Base-by-base conservation (phyloP, 2,888 invertebrate species). In the Parnassius glacialis region DNA sequence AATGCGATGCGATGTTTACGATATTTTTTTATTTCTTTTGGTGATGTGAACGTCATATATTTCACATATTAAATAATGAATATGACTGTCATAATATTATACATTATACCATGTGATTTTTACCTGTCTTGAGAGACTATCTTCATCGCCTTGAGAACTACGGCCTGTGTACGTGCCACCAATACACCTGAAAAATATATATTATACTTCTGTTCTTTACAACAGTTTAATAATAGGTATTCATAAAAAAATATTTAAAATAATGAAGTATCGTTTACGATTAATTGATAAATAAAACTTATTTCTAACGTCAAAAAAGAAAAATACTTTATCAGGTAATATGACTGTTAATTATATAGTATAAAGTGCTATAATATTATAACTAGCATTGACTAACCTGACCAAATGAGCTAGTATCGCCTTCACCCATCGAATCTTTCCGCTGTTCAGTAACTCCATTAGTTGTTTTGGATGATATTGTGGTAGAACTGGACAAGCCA, bases 381-480 rank as follows among this genome's bases (percentile, higher is more conserved):
- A 34, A 34, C 34, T 34, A 34, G 34, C 34, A 7, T 5, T 5
- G 5, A 65, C 61, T 73, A 84, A 97, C 85, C 97, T 95, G 43
- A 99, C 98, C 60, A 99, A 93, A 92, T 99, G 99, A 0, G 98
- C 96, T 52, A 99, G 93, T 68, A 99, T 99, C 0, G 99, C 99
- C 82, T 99, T 99, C 0, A 99, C 99, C 95, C 99, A 97, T 75
- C 97, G 93, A 70, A 98, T 98, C 90, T 98, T 99, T 3, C 99
- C 99, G 59, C 98, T 99, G 89, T 99, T 99, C 42, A 99, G 92
- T 48, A 99, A 89, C 79, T 99, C 99, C 97, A 99, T 99, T 45
- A 99, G 91, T 78, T 99, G 99, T 78, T 99, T 99, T 0, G 99
- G 99, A 89, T 99, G 99, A 83, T 99, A 99, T 78, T 99, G 99